Base-by-base conservation (phyloP, 2,888 invertebrate genomes). In the Lochmaea capreae region DNA sequence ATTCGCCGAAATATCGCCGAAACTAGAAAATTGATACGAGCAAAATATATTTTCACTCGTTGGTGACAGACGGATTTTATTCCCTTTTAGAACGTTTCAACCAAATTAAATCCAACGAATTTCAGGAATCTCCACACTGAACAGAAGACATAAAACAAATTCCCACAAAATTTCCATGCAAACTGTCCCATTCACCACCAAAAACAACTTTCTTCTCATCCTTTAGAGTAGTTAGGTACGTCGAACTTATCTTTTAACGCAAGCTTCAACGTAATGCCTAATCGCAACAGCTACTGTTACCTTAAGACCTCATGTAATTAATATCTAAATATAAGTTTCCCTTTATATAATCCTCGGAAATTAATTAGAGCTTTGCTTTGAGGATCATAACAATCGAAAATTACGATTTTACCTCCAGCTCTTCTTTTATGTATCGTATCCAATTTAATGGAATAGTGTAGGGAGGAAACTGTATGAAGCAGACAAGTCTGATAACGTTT, bases 291-390 rank as follows among this genome's bases (percentile, higher is more conserved):
- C 65, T 59, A 58, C 33, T 62, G 69, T 74, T 70, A 49, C 67
- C 67, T 70, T 57, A 74, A 67, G 70, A 14, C 62, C 57, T 52
- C 46, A 33, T 39, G 62, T 67, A 74, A 74, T 74, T 74, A 74
- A 74, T 74, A 71, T 71, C 58, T 42, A 71, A 71, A 74, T 74
- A 74, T 74, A 71, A 74, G 74, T 74, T 67, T 74, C 59, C 71
- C 67, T 58, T 67, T 68, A 61, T 71, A 54, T 74, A 67, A 63
- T 74, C 66, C 71, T 26, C 46, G 12, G 43, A 65, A 71, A 74
- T 71, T 74, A 74, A 74, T 74, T 71, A 49, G 72, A 33, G 33
- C 33, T 33, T 33, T 33, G 33, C 33, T 33, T 33, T 33, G 33
- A 33, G 33, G 33, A 33, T 33, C 6, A 33, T 33, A 33, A 33